These are phyloP conservation scores for Hybos culiciformis DNA, from an alignment of 2,888 invertebrate species.

Conservation along the genomic window DNA sequence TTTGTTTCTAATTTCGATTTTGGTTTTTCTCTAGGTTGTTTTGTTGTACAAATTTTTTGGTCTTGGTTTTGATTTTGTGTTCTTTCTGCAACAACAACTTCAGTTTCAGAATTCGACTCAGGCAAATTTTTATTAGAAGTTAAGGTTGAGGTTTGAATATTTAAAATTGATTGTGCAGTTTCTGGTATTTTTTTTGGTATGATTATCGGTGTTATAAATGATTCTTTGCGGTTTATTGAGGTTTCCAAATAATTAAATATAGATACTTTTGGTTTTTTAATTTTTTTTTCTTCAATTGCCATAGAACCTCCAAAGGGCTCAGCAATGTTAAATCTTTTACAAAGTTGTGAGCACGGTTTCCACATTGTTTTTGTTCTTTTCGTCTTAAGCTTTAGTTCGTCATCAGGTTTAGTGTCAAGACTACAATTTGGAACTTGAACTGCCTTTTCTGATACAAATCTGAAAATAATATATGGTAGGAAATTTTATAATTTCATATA, in stretches of 20 bases:
- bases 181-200: constrained; percentile 27
- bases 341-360: constrained; percentile 72
- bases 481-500: constrained; percentile 1
- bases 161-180: constrained; percentile 5
- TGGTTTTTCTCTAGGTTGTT: constrained; percentile 7
- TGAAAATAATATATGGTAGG: constrained; percentile 24
- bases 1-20: constrained; percentile 28
- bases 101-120: too few relatives aligned
- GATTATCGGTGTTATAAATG: constrained; percentile 37
- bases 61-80: constrained; percentile 9
- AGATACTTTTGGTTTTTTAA: constrained; percentile 52
- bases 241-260: constrained; percentile 65
- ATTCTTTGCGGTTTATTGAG: constrained; percentile 42
- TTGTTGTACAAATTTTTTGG: neutral
- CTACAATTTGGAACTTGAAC: constrained; percentile 27
- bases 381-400: constrained; percentile 43
- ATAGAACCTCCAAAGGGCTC: constrained; percentile 54
- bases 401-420: neutral
- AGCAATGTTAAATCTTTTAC: constrained; percentile 87
- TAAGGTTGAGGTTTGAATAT: too few relatives aligned
- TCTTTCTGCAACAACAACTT: too few relatives aligned
- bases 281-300: constrained; percentile 33
- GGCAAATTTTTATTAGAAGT: too few relatives aligned
- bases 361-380: constrained; percentile 55
- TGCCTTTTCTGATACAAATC: constrained; percentile 49